Conservation (phyloP, 2,113 vertebrate genomes). For the Tichodroma muraria region DNA sequence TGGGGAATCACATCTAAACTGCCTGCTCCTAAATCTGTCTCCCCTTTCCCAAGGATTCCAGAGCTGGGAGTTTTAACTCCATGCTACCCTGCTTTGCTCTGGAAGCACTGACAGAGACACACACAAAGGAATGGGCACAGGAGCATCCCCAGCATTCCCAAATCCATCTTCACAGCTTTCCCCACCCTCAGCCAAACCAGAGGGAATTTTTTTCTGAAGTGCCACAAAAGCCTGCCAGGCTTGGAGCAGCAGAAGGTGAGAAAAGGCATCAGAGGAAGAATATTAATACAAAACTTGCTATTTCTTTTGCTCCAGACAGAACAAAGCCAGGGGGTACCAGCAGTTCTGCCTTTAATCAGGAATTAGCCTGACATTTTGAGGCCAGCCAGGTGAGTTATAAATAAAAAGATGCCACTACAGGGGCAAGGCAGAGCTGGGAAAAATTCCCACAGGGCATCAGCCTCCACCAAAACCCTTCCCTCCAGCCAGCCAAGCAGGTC, state of each 20-base stretch:
- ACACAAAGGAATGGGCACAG: background rate
- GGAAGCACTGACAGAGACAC: background rate
- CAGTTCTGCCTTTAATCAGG: background rate
- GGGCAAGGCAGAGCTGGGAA: background rate
- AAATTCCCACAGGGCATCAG: background rate
- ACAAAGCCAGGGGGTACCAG: background rate
- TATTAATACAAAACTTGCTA: background rate
- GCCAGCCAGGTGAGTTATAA: background rate
- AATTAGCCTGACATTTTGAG: background rate
- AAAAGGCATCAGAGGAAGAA: background rate
- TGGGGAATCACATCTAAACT: accelerated
- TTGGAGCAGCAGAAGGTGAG: background rate
- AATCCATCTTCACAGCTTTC: background rate
- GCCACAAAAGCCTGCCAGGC: background rate
- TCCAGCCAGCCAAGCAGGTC: background rate
- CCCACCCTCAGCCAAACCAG: background rate
- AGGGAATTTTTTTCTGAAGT: background rate
- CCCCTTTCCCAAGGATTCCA: background rate
- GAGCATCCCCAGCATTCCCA: background rate
- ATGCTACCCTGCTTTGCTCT: background rate
- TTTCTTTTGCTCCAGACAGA: background rate
- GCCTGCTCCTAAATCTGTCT: background rate
- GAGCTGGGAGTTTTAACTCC: background rate
- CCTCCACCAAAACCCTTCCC: background rate
- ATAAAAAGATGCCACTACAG: background rate